Conservation (phyloP, 2,113 vertebrate species). For the Triplophysa dalaica region DNA sequence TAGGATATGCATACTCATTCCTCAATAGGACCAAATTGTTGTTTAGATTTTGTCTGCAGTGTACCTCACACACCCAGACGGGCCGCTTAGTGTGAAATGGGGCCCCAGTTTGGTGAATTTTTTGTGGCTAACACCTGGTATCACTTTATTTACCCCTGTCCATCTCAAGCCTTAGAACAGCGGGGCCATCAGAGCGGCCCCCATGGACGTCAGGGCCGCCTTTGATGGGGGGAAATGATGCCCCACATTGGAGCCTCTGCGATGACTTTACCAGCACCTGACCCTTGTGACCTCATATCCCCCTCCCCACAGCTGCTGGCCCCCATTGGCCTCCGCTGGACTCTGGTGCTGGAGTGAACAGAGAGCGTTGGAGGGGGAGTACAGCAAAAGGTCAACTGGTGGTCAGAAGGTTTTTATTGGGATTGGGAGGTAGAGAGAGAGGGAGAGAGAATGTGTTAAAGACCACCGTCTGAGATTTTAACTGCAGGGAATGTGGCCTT, state of each 20-base stretch:
- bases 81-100: conserved; percentile 66
- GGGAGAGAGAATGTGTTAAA: conserved; percentile 70
- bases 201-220: conserved; percentile 66
- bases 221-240: conserved; percentile 74
- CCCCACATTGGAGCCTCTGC: conserved; percentile 67
- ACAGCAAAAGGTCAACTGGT: conserved; percentile 74
- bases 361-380: conserved; percentile 51
- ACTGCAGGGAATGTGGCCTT: conserved; percentile 70
- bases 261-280: conserved; percentile 80
- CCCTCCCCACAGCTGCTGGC: conserved; percentile 69
- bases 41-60: conserved; percentile 45
- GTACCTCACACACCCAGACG: conserved; percentile 56
- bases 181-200: conserved; percentile 66
- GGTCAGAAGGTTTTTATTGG: conserved; percentile 81
- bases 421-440: conserved; percentile 63
- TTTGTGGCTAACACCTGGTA: conserved; percentile 78
- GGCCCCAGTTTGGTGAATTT: conserved; percentile 63
- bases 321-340: conserved; percentile 64
- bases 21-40: conserved; percentile 46
- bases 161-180: conserved; percentile 73
- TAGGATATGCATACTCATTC: conserved; percentile 30
- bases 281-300: conserved; percentile 70
- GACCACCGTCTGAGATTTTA: conserved; percentile 79
- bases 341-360: conserved; percentile 46
- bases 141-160: conserved; percentile 81